Evolutionary conservation across 2,888 invertebrate genomes (phyloP), one percentile per base, ranked within the genome.

Genomic region (Standfussiana lucernea): DNA sequence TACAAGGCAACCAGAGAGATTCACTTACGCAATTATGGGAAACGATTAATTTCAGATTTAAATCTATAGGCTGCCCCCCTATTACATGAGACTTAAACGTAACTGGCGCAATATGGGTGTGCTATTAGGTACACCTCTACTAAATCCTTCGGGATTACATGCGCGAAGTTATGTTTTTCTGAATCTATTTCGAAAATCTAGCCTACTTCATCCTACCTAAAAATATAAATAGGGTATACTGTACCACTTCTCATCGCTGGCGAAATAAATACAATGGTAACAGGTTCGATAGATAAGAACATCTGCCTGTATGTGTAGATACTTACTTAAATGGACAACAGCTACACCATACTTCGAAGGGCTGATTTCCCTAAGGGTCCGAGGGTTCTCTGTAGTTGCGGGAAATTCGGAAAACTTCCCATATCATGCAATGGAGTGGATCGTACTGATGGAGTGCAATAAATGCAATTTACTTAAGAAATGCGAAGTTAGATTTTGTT

Each of bases 361-460:
- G 45, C 85, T 82, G 82, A 82, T 82, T 82, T 82, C 82, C 82
- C 82, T 45, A 50, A 80, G 85, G 82, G 32, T 69, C 53, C 35
- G 18, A 59, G 68, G 67, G 65, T 42, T 69, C 24, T 72, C 56
- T 32, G 42, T 66, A 80, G 47, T 85, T 65, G 76, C 68, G 68
- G 59, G 59, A 32, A 35, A 56, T 53, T 53, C 59, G 21, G 45
- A 67, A 80, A 80, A 68, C 50, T 40, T 82, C 70, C 50, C 59
- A 59, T 68, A 80, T 45, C 65, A 45, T 66, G 78, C 18, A 24
- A 69, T 79, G 59, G 28, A 61, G 37, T 40, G 24, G 37, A 28
- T 59, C n/a, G n/a, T 42, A 61, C 50, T 66, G 28, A 42, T 66
- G 45, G 18, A 79, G 10, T 84, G 69, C 84, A 81, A 77, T 77